phyloP scores from a whole-genome alignment of 2,888 invertebrate genomes.

The Dasypogon diadema region DNA sequence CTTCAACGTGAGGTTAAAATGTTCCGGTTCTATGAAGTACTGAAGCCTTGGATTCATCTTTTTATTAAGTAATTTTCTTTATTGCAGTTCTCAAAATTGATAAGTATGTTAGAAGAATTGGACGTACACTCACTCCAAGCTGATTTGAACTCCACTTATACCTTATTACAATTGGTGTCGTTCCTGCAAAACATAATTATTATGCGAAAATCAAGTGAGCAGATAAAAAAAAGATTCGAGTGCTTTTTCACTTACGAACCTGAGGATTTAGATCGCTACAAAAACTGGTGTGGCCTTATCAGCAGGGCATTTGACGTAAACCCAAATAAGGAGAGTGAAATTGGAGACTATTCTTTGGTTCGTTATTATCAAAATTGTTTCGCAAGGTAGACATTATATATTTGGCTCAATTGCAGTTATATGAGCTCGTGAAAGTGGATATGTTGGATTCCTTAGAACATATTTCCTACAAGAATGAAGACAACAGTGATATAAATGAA shows the following conservation, averaged over 20 bases:
- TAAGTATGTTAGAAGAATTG: neutral
- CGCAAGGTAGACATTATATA: constrained; percentile 15
- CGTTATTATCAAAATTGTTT: constrained; percentile 15
- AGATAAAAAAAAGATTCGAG: neutral
- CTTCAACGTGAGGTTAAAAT: constrained; percentile 1
- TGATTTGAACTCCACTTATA: neutral
- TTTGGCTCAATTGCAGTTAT: no score
- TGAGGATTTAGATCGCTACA: neutral
- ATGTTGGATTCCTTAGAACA: no score
- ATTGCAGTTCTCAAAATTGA: constrained; percentile 10
- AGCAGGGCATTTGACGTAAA: neutral
- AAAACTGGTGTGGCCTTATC: neutral
- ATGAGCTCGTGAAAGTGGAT: no score
- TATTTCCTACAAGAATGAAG: no score
- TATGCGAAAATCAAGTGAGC: neutral
- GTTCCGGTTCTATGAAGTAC: constrained; percentile 15
- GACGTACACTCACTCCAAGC: neutral
- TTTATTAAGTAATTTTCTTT: neutral
- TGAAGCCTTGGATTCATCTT: neutral
- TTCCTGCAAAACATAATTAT: constrained; percentile 24
- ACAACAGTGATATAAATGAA: no score
- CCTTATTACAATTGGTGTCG: neutral
- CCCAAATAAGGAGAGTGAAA: neutral
- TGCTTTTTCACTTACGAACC: neutral
- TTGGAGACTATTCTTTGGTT: no score